Evolutionary conservation across 2,888 invertebrate genomes (phyloP).

Genomic region (Microctonus aethiopoides): DNA sequence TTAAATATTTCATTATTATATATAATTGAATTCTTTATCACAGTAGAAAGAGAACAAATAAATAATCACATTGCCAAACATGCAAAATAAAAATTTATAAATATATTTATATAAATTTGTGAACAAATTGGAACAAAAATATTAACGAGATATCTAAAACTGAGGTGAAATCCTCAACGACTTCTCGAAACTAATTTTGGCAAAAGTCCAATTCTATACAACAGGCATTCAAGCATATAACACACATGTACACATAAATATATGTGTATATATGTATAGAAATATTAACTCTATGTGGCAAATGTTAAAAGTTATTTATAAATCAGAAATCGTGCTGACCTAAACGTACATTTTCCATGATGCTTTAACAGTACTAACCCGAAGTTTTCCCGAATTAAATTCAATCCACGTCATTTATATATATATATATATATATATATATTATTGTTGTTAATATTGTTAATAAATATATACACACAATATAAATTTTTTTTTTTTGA

Average conservation of each 20-base stretch:
- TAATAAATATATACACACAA: no score
- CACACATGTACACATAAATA: neutral
- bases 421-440: neutral
- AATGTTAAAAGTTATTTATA: neutral
- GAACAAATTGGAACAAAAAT: neutral
- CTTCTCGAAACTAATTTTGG: neutral
- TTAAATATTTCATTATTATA: no score
- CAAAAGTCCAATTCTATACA: neutral
- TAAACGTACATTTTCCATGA: neutral
- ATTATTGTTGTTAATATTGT: neutral
- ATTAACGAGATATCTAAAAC: neutral
- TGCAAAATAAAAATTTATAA: no score
- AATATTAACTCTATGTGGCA: no score
- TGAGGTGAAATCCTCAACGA: neutral
- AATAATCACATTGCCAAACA: no score
- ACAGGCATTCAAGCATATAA: no score
- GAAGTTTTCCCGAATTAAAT: neutral
- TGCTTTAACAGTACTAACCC: neutral
- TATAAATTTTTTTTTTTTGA: no score
- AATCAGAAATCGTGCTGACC: neutral
- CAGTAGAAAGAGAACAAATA: no score
- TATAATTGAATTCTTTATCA: no score
- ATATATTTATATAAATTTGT: neutral
- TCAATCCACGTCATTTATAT: neutral
- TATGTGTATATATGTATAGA: no score